Conservation (phyloP, 2,113 vertebrate genomes). For the Mus musculus region GRCm39 chr7:90474001-90474500, state of each 20-base stretch:
- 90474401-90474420: background rate
- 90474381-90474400: background rate
- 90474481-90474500: background rate
- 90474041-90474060: background rate
- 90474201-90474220: background rate
- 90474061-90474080: background rate
- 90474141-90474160: background rate
- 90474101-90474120: background rate
- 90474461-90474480: background rate
- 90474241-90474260: background rate
- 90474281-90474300: background rate
- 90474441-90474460: background rate
- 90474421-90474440: background rate
- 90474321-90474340: background rate
- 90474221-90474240: background rate
- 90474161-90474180: background rate
- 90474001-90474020: background rate
- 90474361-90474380: fast-evolving
- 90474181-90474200: background rate
- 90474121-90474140: background rate
- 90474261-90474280: background rate
- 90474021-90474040: background rate
- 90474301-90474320: background rate
- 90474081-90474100: background rate
- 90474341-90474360: background rate